A percentile compares a stretch with the other conserved stretches of the same genome.
phyloP scores from a whole-genome alignment of 2,888 invertebrate species.

The Eulithis prunata region DNA sequence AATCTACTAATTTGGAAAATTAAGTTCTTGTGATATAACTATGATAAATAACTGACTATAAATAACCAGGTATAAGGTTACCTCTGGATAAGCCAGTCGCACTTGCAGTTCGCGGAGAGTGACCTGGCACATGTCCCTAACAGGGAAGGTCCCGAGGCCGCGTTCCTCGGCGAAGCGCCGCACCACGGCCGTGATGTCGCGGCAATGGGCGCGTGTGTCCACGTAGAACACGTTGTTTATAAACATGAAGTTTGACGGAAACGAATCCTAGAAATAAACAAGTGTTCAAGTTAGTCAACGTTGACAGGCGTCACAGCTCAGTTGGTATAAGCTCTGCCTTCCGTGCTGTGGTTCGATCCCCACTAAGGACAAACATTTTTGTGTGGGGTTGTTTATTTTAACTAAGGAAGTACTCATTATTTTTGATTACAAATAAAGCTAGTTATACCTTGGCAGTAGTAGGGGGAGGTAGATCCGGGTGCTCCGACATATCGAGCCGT shows the following conservation, averaged over 20 bases:
- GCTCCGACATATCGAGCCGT: slow-evolving; percentile 84
- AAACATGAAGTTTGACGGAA: slow-evolving; percentile 76
- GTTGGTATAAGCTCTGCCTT: too few relatives aligned
- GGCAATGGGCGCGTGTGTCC: slow-evolving; percentile 64
- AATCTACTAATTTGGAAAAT: too few relatives aligned
- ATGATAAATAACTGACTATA: too few relatives aligned
- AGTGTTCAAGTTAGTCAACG: too few relatives aligned
- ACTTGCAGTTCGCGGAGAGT: slow-evolving; percentile 53
- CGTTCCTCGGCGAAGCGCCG: slow-evolving; percentile 63
- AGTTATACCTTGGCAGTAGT: slow-evolving; percentile 16
- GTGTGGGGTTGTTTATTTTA: too few relatives aligned
- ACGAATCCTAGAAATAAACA: slow-evolving; percentile 57
- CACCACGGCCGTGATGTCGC: slow-evolving; percentile 57
- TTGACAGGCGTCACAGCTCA: too few relatives aligned
- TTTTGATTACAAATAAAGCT: too few relatives aligned
- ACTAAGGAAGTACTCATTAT: too few relatives aligned
- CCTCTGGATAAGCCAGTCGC: slow-evolving; percentile 65
- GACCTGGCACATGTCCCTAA: slow-evolving; percentile 51
- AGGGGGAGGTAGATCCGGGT: slow-evolving; percentile 58
- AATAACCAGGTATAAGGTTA: not conserved
- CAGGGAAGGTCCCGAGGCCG: slow-evolving; percentile 59
- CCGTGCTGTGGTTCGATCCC: too few relatives aligned
- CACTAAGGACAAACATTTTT: too few relatives aligned
- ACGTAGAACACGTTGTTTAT: slow-evolving; percentile 79
- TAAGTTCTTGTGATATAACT: too few relatives aligned